Conservation (phyloP, 2,888 invertebrate species). For the Tineola bisselliella region DNA sequence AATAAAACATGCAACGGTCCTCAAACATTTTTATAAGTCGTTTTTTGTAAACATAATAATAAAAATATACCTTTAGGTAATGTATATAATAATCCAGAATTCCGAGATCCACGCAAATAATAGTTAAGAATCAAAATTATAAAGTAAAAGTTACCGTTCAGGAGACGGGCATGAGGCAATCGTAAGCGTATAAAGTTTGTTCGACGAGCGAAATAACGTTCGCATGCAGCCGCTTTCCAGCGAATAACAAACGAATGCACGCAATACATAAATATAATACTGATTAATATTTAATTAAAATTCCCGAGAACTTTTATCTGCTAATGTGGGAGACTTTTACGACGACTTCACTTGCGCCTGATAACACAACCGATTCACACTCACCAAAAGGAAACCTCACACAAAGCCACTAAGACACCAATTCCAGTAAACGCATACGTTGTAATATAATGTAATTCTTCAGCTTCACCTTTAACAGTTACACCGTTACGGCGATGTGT, state of each 20-base stretch:
- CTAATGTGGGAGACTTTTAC: conserved; percentile 67
- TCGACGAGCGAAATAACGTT: neutral
- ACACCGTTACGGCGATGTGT: conserved; percentile 43
- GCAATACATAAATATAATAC: neutral
- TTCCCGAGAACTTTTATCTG: conserved; percentile 64
- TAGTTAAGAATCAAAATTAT: neutral
- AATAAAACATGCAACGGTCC: neutral
- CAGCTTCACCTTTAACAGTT: conserved; percentile 50
- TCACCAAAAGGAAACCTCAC: conserved; percentile 58
- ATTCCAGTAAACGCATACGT: conserved; percentile 45
- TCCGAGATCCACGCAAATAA: neutral
- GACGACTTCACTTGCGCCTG: conserved; percentile 62
- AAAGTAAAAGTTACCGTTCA: neutral
- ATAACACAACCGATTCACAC: conserved; percentile 51
- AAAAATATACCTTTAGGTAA: neutral
- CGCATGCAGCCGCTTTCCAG: neutral
- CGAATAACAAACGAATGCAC: neutral
- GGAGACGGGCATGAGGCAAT: neutral
- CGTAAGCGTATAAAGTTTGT: neutral
- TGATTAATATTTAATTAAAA: conserved; percentile 68
- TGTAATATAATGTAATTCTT: conserved; percentile 61
- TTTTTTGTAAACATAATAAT: neutral
- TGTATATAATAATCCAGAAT: neutral
- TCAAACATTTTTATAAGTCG: neutral
- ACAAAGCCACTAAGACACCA: conserved; percentile 49